These are phyloP conservation scores for Pheosia gnoma DNA, from an alignment of 2,888 invertebrate genomes.

Conservation along the genomic window DNA sequence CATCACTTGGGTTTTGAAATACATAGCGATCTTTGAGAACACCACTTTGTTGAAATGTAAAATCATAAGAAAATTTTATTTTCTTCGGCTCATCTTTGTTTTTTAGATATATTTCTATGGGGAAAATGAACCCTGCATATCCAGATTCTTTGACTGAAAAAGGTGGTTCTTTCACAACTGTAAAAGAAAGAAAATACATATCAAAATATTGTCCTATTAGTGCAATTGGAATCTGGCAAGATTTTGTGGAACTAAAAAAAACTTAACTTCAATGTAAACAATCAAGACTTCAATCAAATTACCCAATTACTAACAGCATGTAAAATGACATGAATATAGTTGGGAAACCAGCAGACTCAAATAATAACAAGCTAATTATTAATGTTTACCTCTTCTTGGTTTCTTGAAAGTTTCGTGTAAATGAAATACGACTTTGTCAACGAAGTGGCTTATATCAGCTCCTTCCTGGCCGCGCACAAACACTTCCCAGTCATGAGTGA, in stretches of 20 bases:
- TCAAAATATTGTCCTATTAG: neutral
- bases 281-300: neutral
- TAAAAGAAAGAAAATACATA: constrained; percentile 53
- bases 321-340: too few relatives aligned
- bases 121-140: constrained; percentile 96
- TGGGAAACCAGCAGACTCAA: too few relatives aligned
- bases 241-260: neutral
- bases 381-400: constrained; percentile 91
- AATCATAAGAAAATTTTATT: constrained; percentile 92
- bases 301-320: neutral
- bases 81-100: constrained; percentile 96
- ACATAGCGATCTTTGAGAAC: constrained; percentile 92
- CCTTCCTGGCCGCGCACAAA: constrained; percentile 95
- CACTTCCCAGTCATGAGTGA: constrained; percentile 99
- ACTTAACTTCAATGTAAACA: constrained; percentile 19
- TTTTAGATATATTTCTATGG: constrained; percentile 94
- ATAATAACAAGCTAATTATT: neutral
- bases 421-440: constrained; percentile 96
- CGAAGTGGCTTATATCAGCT: constrained; percentile 94
- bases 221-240: constrained; percentile 6
- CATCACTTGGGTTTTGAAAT: constrained; percentile 94
- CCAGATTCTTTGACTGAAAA: constrained; percentile 96
- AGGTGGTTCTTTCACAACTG: constrained; percentile 96
- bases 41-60: constrained; percentile 90
- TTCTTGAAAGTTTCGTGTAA: constrained; percentile 96